Conservation (phyloP, 2,113 vertebrate species). For the Parotia lawesii region DNA sequence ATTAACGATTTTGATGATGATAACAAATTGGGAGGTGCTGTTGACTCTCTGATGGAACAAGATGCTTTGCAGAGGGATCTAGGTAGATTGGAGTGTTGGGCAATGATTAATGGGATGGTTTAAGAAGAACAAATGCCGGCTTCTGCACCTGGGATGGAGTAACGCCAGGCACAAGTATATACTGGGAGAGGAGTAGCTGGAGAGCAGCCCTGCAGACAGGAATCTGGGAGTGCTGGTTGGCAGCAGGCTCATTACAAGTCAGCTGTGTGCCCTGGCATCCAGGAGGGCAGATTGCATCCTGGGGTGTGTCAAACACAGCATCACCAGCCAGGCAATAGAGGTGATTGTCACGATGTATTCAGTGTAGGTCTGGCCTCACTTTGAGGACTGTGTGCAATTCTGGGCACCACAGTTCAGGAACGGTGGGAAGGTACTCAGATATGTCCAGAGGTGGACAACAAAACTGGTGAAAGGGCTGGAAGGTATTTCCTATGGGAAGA, state of each 20-base stretch:
- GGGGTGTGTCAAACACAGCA: neutral
- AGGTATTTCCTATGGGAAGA: neutral
- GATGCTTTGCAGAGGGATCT: neutral
- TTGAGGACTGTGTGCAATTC: neutral
- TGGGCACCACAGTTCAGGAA: neutral
- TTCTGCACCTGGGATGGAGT: neutral
- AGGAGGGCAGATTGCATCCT: neutral
- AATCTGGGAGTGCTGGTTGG: neutral
- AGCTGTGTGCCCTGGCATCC: neutral
- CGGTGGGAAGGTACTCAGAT: neutral
- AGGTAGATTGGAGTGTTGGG: neutral
- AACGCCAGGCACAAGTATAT: neutral
- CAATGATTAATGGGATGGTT: neutral
- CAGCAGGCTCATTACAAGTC: neutral
- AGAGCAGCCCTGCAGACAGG: neutral
- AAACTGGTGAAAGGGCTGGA: neutral
- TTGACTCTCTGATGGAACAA: neutral
- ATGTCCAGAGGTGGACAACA: neutral
- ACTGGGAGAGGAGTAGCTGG: neutral
- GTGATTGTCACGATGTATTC: rapidly evolving
- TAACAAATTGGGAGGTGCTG: neutral
- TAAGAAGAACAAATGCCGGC: rapidly evolving
- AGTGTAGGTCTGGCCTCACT: neutral
- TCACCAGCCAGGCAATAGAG: neutral
- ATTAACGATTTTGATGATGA: neutral